Conservation (phyloP, 2,113 vertebrate genomes). For the Salvator merianae region DNA sequence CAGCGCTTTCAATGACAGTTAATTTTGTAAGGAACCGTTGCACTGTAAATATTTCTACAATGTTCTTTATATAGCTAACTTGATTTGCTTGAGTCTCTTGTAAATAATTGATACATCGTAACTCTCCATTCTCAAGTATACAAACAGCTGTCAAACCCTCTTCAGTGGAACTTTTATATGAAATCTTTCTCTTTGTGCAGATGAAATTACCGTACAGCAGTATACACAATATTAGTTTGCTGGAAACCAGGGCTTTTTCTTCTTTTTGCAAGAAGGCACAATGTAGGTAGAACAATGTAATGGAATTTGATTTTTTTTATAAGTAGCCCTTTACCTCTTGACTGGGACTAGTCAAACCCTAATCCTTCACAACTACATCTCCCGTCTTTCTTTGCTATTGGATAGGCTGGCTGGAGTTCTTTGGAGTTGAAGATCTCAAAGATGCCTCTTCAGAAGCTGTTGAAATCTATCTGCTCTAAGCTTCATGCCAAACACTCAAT, state of each 20-base stretch:
- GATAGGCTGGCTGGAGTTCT: too few species aligned
- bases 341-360: too few species aligned
- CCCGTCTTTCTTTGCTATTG: too few species aligned
- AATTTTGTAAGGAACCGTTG: neutral
- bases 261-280: neutral
- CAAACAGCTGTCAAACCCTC: neutral
- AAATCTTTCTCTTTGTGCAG: neutral
- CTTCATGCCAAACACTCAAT: too few species aligned
- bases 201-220: neutral
- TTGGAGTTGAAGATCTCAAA: too few species aligned
- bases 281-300: neutral
- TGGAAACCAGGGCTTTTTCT: neutral
- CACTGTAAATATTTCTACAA: slow-evolving; percentile 13
- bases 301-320: neutral
- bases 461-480: too few species aligned
- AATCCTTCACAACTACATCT: too few species aligned
- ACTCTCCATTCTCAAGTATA: neutral
- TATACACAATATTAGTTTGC: neutral
- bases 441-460: too few species aligned
- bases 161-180: neutral
- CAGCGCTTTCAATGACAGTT: neutral
- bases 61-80: slow-evolving; percentile 35
- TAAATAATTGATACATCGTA: neutral
- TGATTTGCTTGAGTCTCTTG: slow-evolving; percentile 13
- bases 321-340: neutral